Percentiles rank a stretch among this genome's conserved stretches.
These are phyloP conservation scores for Myrmecophaga tridactyla DNA, from an alignment of 2,113 vertebrate species.

Conservation along the genomic window DNA sequence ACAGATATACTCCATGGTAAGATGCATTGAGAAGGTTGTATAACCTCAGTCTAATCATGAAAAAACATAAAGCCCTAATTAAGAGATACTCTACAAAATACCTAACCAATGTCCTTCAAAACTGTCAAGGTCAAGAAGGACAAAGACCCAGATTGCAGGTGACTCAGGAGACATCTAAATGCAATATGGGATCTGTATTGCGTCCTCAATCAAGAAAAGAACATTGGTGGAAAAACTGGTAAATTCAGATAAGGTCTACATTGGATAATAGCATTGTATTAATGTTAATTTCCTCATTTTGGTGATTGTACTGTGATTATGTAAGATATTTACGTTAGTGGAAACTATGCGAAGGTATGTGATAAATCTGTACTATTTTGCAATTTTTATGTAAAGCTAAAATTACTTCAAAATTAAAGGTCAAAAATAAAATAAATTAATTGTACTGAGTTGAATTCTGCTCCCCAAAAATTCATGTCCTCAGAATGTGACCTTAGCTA, in stretches of 20 bases:
- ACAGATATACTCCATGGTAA: no score
- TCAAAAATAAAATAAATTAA: neutral
- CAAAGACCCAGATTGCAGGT: no score
- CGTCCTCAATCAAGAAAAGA: neutral
- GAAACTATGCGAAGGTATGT: neutral
- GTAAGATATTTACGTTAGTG: neutral
- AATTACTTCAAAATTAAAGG: neutral
- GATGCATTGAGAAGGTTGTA: neutral
- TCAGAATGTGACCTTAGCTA: no score
- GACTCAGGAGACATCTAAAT: neutral
- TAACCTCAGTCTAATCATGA: neutral
- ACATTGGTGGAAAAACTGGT: neutral
- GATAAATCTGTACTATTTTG: neutral
- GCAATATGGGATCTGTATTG: no score
- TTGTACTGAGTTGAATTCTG: no score
- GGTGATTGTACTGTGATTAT: no score
- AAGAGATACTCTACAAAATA: neutral
- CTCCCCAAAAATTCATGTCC: no score
- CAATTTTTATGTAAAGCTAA: neutral
- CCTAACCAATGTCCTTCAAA: no score
- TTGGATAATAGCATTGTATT: neutral
- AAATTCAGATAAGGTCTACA: neutral
- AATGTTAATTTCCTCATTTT: neutral
- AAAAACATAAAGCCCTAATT: neutral
- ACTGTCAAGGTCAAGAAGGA: no score